Conservation (phyloP, 1,140 invertebrate species). For the Drosophila repleta region DNA sequence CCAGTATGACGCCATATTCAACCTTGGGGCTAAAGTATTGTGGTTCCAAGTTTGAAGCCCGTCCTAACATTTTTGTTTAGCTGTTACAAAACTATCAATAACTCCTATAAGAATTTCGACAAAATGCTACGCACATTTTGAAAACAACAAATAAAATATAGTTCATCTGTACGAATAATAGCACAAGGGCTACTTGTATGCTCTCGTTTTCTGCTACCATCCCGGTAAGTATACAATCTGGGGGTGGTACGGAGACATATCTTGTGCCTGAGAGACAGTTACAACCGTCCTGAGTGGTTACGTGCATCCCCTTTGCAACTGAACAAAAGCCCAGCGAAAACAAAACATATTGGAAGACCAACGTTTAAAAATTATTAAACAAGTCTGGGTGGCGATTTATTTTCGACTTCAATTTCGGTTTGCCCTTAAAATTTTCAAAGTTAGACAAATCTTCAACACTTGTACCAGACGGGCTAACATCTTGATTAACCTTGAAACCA, state of each 20-base stretch:
- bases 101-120: constrained; percentile 16
- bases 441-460: constrained; percentile 65
- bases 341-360: constrained; percentile 28
- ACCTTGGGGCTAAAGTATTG: constrained; percentile 69
- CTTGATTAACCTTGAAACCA: constrained; percentile 92
- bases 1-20: constrained; percentile 64
- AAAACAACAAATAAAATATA: too few species aligned
- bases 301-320: too few species aligned
- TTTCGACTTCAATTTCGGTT: constrained; percentile 45
- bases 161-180: too few species aligned
- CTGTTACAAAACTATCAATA: not conserved
- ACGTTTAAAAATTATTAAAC: constrained; percentile 68
- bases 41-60: constrained; percentile 1
- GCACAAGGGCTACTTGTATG: not conserved
- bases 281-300: too few species aligned
- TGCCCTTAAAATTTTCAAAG: constrained; percentile 49
- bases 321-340: too few species aligned
- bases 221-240: too few species aligned
- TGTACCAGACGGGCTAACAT: constrained; percentile 87
- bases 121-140: not conserved
- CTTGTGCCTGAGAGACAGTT: too few species aligned
- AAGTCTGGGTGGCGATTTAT: constrained; percentile 67
- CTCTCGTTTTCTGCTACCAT: too few species aligned
- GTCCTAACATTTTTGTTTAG: not conserved
- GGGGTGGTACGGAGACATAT: too few species aligned